Evolutionary conservation across 2,888 invertebrate species (phyloP), one percentile per base, ranked within the genome.

Genomic region (Apamea epomidion): DNA sequence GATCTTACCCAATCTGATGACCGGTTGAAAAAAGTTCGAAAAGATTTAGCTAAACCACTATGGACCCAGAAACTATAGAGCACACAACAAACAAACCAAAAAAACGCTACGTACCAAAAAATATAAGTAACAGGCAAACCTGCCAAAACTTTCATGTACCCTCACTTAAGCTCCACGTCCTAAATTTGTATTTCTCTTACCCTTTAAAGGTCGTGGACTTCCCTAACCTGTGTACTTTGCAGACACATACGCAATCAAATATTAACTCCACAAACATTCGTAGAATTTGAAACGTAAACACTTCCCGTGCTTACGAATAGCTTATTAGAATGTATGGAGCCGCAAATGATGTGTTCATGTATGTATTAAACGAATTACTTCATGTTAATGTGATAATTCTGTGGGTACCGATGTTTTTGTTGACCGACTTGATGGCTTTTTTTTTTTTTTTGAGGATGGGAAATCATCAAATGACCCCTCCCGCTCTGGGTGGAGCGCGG

Each of bases 191-290:
- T 74, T 65, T 74, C 25, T 68, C 18, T 76, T 64, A 54, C 68
- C 69, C 64, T 65, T 32, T 25, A 81, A 54, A 81, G 69, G 65
- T 77, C 54, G 58, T 29, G 48, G 37, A 42, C 58, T 51, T 32
- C n/a, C 62, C 58, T 14, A 67, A 62, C 72, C 54, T 37, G 74
- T 68, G 65, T 78, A 74, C 70, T 51, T 12, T 25, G n/a, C 29
- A 45, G 60, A 76, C 76, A 73, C 16, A 18, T 29, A 78, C 64
- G 62, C 32, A 54, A 6, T 64, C 54, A 74, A 86, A 86, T 86
- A 83, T 83, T 80, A 65, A 70, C 86, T 69, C 37, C 12, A 64
- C 75, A 64, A 75, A 86, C 83, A 82, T 64, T 81, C 58, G 32
- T 64, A 58, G n/a, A 73, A 79, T 86, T 71, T 32, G 16, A 65